Evolutionary conservation across 1,140 invertebrate genomes (phyloP), one percentile per base, ranked within the genome.

Genomic region (Drosophila kanapiae): DNA sequence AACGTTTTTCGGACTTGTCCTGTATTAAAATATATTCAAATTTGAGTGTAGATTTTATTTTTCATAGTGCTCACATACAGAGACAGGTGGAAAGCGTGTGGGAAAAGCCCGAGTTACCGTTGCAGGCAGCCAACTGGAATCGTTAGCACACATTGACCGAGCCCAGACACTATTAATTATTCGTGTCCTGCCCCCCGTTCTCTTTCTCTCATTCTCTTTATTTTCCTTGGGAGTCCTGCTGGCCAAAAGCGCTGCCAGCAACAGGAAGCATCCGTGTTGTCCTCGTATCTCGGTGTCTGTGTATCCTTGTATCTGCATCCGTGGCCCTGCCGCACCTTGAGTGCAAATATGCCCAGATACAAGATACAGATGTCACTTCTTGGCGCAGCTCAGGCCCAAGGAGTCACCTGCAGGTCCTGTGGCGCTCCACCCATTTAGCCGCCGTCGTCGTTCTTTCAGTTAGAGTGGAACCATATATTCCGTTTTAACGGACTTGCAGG

Each of bases 121-220:
- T 76, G 60, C 70, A 75, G 70, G 42, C 61, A 75, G 51, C 56
- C 58, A 67, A 67, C 61, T 57, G 54, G 63, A 74, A 82, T 82
- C 75, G 80, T 78, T 82, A 69, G 67, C 78, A 70, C 72, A 68
- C 74, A 71, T 80, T 78, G 63, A 74, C 62, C 62, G 63, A 57
- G 59, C 68, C 49, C 78, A 86, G 68, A 62, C 75, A 75, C 68
- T 86, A 78, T 85, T 82, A 85, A 82, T 82, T 82, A 82, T 82
- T 85, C 63, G 82, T 75, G 63, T 38, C 35, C 53, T 56, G 45
- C 62, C 72, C 49, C 42, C 37, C 18, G 8, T 7, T 23, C 10
- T 23, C 10, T 13, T 51, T 27, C 31, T n/a, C 49, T 4, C n/a
- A 49, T 29, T 49, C 47, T 47, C 6, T 56, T 38, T 56, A 56